Percentiles rank a stretch among this genome's conserved stretches.
Conservation (phyloP, 2,888 invertebrate species). For the Rhagophthalmus giganteus region DNA sequence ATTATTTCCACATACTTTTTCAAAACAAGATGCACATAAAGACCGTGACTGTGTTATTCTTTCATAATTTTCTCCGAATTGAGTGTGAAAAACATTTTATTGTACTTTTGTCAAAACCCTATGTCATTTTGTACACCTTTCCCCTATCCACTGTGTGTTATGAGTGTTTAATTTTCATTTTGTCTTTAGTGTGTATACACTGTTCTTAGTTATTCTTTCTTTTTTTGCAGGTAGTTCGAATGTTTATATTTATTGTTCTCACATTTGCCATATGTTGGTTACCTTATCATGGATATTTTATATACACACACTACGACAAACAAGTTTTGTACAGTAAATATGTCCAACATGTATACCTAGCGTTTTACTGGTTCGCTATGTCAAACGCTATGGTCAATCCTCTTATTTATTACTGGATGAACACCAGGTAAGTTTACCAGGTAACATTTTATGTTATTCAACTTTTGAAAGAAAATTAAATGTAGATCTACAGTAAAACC, state of each 20-base stretch:
- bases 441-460: not conserved
- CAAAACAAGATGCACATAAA: no score
- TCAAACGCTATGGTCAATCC: constrained; percentile 93
- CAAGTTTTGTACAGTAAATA: constrained; percentile 68
- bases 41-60: no score
- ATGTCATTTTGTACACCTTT: no score
- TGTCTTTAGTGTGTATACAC: no score
- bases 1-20: no score
- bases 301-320: constrained; percentile 76
- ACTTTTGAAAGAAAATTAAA: not conserved
- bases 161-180: no score
- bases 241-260: constrained; percentile 84
- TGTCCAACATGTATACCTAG: constrained; percentile 81
- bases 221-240: constrained; percentile 75
- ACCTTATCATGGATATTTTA: constrained; percentile 85
- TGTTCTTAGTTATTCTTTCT: no score
- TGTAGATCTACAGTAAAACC: not conserved
- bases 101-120: no score
- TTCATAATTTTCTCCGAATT: no score
- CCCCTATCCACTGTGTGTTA: no score
- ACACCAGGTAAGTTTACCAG: constrained; percentile 76
- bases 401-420: constrained; percentile 93
- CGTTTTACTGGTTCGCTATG: constrained; percentile 91
- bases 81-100: no score
- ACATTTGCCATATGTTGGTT: constrained; percentile 89